Conservation (phyloP, 2,797 vertebrate species). For the Thripadectes ignobilis region DNA sequence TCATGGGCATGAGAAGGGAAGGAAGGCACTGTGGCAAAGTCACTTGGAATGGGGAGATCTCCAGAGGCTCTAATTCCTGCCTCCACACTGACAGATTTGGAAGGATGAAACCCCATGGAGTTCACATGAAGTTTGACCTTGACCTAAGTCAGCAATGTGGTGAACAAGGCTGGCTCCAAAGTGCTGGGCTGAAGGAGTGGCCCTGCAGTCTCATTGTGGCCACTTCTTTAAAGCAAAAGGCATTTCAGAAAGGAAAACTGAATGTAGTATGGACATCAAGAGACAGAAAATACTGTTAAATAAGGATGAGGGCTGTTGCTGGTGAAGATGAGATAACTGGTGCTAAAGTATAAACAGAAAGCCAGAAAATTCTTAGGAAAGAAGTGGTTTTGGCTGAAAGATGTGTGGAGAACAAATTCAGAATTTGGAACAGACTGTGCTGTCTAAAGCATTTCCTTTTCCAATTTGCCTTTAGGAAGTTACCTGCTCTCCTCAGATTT, state of each 20-base stretch:
- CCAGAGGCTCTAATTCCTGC: not conserved
- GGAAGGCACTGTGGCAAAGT: not conserved
- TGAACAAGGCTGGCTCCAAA: not conserved
- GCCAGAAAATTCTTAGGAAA: not conserved
- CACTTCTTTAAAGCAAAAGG: not conserved
- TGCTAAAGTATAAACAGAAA: not conserved
- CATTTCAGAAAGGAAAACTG: not conserved
- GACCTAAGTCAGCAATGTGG: not conserved
- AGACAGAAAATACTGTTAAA: not conserved
- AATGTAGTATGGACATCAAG: not conserved
- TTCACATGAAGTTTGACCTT: not conserved
- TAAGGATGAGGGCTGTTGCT: not conserved
- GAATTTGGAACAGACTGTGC: conserved; percentile 8
- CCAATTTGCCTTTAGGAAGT: not conserved
- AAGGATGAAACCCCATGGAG: not conserved
- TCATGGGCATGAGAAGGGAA: not conserved
- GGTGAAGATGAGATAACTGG: not conserved
- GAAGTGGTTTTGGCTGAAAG: conserved; percentile 15
- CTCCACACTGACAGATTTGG: not conserved
- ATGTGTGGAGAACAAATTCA: conserved; percentile 1
- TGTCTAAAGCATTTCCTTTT: not conserved
- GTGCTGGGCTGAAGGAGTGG: not conserved
- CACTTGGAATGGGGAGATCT: not conserved
- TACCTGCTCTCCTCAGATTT: not conserved
- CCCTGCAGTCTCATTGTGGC: not conserved